Evolutionary conservation across 2,888 invertebrate genomes (phyloP).

Genomic region (Apamea crenata): DNA sequence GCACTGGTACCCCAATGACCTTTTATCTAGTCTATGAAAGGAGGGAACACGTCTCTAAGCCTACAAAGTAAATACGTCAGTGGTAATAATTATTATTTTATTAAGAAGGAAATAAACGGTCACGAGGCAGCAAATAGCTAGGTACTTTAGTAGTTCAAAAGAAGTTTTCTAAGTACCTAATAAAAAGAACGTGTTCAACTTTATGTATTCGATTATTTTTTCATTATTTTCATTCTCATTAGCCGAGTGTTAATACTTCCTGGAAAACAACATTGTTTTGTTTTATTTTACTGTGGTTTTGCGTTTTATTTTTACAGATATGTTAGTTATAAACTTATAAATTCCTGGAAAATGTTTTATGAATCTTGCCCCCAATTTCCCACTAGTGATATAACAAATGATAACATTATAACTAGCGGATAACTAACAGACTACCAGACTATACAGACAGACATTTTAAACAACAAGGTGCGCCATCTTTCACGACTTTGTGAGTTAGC

Average conservation of each 20-base stretch:
- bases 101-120: conserved; percentile 7
- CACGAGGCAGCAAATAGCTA: background rate
- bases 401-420: background rate
- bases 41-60: too few relatives aligned
- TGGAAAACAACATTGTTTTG: background rate
- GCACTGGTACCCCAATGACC: background rate
- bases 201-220: conserved; percentile 1
- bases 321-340: too few relatives aligned
- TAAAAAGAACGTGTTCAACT: background rate
- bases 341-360: background rate
- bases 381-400: background rate
- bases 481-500: background rate
- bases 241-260: background rate
- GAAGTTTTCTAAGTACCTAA: background rate
- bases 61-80: background rate
- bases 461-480: conserved; percentile 15
- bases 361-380: background rate
- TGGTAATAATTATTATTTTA: background rate
- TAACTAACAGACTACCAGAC: too few relatives aligned
- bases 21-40: background rate
- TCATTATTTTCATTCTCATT: conserved; percentile 1
- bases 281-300: background rate
- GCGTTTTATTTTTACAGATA: too few relatives aligned
- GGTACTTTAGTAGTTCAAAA: background rate
- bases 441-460: background rate